These are phyloP conservation scores for Acronicta leporina DNA, from an alignment of 2,888 invertebrate genomes.

Conservation along the genomic window DNA sequence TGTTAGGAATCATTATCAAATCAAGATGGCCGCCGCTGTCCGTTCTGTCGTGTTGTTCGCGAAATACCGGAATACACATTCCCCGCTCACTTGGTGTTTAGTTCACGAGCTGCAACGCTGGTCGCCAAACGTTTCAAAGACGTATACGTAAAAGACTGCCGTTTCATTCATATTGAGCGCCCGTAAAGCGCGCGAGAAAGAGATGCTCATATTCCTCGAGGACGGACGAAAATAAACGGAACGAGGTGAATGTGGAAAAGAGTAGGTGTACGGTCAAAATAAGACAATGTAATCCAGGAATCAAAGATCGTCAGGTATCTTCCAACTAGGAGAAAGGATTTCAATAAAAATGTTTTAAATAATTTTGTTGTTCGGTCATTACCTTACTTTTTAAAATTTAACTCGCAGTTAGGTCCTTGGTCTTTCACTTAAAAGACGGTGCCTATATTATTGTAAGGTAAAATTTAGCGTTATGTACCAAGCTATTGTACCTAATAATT, in stretches of 20 bases:
- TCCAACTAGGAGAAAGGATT: neutral
- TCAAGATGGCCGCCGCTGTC: conserved; percentile 71
- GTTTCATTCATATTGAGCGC: conserved; percentile 55
- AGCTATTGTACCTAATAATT: too few relatives aligned
- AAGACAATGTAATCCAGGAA: neutral
- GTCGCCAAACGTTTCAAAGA: conserved; percentile 55
- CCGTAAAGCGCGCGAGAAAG: conserved; percentile 56
- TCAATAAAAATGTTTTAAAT: neutral
- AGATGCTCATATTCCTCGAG: conserved; percentile 55
- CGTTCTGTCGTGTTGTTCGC: conserved; percentile 62
- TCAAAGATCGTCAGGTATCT: neutral
- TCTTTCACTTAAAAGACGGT: too few relatives aligned
- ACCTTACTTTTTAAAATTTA: too few relatives aligned
- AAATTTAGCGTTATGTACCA: too few relatives aligned
- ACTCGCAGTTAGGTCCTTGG: neutral
- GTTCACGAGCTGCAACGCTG: conserved; percentile 57
- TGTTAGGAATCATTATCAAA: conserved; percentile 46
- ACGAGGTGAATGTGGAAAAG: conserved; percentile 79
- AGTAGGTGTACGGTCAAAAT: conserved; percentile 52
- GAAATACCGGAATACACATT: conserved; percentile 80
- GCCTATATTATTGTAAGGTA: too few relatives aligned
- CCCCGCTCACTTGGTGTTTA: conserved; percentile 66
- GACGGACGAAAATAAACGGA: conserved; percentile 60
- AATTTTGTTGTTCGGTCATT: too few relatives aligned
- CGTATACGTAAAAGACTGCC: conserved; percentile 54